Conservation (phyloP, 2,797 vertebrate species). For the Poecilia wingei region DNA sequence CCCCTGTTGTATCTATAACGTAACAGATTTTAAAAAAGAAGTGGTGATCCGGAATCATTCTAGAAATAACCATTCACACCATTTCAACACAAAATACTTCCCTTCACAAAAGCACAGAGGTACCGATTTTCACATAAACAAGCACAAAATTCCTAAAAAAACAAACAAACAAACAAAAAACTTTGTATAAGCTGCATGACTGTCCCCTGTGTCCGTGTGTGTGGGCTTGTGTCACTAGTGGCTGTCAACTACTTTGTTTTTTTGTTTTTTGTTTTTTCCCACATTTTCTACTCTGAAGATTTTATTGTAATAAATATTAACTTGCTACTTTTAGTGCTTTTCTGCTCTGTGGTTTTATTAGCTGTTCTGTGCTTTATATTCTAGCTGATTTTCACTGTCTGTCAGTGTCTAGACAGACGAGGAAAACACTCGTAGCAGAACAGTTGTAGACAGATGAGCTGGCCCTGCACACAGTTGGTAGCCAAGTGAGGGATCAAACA, state of each 20-base stretch:
- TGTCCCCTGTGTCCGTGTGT: conserved; percentile 63
- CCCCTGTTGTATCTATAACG: neutral
- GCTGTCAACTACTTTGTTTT: conserved; percentile 54
- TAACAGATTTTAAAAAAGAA: neutral
- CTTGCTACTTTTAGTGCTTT: conserved; percentile 33
- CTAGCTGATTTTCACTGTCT: conserved; percentile 56
- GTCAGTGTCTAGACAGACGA: conserved; percentile 67
- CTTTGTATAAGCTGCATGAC: conserved; percentile 69
- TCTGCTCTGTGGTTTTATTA: conserved; percentile 53
- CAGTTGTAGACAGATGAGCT: conserved; percentile 60
- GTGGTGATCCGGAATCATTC: neutral
- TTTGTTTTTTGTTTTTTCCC: conserved; percentile 15
- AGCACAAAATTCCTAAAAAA: conserved; percentile 23
- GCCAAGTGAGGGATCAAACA: conserved; percentile 57
- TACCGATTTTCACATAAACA: conserved; percentile 16
- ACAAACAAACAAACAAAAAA: neutral
- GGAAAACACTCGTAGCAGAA: conserved; percentile 55
- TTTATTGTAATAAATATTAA: conserved; percentile 54
- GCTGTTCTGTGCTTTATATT: conserved; percentile 55
- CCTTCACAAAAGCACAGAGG: conserved; percentile 27
- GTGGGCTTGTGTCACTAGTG: conserved; percentile 57
- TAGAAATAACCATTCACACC: conserved; percentile 1
- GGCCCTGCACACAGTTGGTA: conserved; percentile 53
- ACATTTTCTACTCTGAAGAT: conserved; percentile 53
- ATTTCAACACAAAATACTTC: conserved; percentile 3